Base-by-base conservation (phyloP, 2,113 vertebrate species). In the Perccottus glenii region DNA sequence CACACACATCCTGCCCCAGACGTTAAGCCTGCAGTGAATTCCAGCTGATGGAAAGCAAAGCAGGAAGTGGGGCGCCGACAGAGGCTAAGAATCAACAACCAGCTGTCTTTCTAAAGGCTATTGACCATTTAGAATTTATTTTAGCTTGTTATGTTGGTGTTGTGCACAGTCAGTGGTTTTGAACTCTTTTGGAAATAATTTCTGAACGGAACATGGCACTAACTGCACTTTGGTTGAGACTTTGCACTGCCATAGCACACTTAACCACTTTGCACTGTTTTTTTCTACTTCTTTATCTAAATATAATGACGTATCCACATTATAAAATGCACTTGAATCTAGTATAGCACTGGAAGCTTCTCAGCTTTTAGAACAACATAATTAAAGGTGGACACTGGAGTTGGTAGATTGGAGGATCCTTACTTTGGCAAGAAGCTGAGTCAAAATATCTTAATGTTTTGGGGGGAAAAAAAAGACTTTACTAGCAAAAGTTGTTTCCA, bases 41-140 rank as follows among this genome's bases (percentile, higher is more conserved):
- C 12, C 51, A 66, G 73, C 65, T 73, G 66, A 81, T 76, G 58
- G 66, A 60, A 80, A 77, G 71, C 59, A 72, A 78, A 78, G 64
- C 71, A 83, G 75, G 65, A 86, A 73, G 62, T 68, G 35, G 75
- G 70, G 61, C 49, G 46, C 60, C 36, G 2, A 67, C 40, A 67
- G 44, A 57, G 53, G 45, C 16, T 19, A 48, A 35, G 68, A 11
- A 43, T 19, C 19, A 16, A 63, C 33, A 65, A 35, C 12, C 11
- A 53, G 47, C 46, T 60, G 35, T 57, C 53, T 52, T 32, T 56
- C 14, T 64, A 7, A 67, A 67, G 40, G 6, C 12, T 16, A 49
- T 50, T 56, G 52, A 55, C 11, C 52, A 33, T 55, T 36, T 15
- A 55, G 36, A 55, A 55, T 55, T 32, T 36, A 55, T 55, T 55